These are phyloP conservation scores for Fragum fragum DNA, from an alignment of 2,888 invertebrate genomes.

Conservation along the genomic window DNA sequence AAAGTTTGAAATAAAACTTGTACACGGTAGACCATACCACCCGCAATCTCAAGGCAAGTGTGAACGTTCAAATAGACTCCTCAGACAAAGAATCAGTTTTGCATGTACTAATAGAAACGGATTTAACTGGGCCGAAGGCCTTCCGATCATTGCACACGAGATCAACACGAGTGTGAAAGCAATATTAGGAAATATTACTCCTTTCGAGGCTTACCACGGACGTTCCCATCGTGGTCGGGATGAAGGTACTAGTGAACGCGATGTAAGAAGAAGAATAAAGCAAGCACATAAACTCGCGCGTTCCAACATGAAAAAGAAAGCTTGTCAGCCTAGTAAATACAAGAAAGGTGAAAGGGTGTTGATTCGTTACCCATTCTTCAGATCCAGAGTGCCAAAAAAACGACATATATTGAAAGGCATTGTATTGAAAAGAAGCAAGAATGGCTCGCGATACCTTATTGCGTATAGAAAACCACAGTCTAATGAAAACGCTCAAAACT, in stretches of 20 bases:
- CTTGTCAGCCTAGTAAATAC: conserved; percentile 27
- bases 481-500: conserved; percentile 12
- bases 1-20: conserved; percentile 26
- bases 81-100: conserved; percentile 27
- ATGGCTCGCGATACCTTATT: conserved; percentile 21
- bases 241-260: not conserved
- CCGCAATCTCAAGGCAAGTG: conserved; percentile 40
- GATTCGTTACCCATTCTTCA: conserved; percentile 22
- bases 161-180: conserved; percentile 35
- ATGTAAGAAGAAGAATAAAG: conserved; percentile 4
- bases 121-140: conserved; percentile 29
- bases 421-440: not conserved
- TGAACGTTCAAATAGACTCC: conserved; percentile 18
- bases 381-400: conserved; percentile 33
- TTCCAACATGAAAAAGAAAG: conserved; percentile 13
- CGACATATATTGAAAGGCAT: conserved; percentile 27
- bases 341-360: conserved; percentile 29
- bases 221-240: not conserved
- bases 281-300: conserved; percentile 14
- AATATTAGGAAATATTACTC: conserved; percentile 27
- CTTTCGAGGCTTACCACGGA: conserved; percentile 31
- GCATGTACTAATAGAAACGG: conserved; percentile 23
- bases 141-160: conserved; percentile 8
- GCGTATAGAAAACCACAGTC: not conserved
- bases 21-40: conserved; percentile 34